Evolutionary conservation across 2,888 invertebrate genomes (phyloP).

Genomic region (Limnephilus lunatus): DNA sequence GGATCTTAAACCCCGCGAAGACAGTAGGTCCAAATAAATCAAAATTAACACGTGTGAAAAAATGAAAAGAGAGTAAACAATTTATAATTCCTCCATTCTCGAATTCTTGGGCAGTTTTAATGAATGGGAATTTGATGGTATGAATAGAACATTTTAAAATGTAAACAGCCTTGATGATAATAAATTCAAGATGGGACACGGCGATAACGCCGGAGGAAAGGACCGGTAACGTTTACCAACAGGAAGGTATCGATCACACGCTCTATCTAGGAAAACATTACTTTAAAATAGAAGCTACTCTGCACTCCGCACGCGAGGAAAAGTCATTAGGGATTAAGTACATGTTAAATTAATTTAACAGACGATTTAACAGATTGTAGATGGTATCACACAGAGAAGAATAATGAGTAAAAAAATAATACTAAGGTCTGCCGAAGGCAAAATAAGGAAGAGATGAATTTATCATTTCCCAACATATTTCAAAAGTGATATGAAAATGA

Average conservation of each 20-base stretch:
- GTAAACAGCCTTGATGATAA: neutral
- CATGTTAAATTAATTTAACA: neutral
- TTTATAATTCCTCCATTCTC: neutral
- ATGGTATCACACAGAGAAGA: neutral
- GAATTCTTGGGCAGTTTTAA: neutral
- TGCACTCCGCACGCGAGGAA: neutral
- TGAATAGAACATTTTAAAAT: neutral
- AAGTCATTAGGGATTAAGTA: neutral
- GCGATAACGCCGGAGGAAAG: neutral
- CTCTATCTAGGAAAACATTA: neutral
- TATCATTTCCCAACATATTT: neutral
- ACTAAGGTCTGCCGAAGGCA: neutral
- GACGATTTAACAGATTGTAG: conserved; percentile 2
- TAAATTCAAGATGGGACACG: neutral
- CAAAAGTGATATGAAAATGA: neutral
- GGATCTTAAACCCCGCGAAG: neutral
- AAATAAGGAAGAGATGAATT: neutral
- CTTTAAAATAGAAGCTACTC: neutral
- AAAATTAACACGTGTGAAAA: neutral
- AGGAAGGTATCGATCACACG: neutral
- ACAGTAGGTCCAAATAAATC: neutral
- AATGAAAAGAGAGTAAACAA: neutral
- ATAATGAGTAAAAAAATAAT: neutral
- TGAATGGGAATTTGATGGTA: neutral
- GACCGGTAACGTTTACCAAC: neutral